Evolutionary conservation across 2,113 vertebrate genomes (phyloP).

Genomic region (Dipodomys merriami): DNA sequence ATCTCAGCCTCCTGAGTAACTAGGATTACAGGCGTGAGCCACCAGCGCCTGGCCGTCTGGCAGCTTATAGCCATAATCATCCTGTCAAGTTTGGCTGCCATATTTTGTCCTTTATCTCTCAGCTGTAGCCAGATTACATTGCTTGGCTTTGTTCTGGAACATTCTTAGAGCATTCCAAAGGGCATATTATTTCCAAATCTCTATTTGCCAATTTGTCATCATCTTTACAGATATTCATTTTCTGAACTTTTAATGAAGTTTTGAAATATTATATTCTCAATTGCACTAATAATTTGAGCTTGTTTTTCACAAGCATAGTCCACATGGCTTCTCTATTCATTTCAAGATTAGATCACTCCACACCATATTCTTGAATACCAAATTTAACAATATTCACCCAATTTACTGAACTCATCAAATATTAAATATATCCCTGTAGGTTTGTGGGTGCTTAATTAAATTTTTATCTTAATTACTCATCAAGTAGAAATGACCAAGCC

Average conservation of each 20-base stretch:
- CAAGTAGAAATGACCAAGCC: slow-evolving; percentile 30
- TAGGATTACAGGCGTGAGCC: too few species aligned
- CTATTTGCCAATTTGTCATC: slow-evolving; percentile 43
- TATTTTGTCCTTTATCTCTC: not conserved
- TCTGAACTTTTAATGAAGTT: slow-evolving; percentile 52
- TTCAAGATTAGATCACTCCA: not conserved
- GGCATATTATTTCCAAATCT: slow-evolving; percentile 33
- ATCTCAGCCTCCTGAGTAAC: too few species aligned
- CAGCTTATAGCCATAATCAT: not conserved
- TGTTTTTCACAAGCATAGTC: slow-evolving; percentile 21
- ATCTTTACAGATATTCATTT: slow-evolving; percentile 47
- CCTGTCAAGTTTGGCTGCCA: not conserved
- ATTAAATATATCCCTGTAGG: slow-evolving; percentile 33
- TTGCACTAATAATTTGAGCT: not conserved
- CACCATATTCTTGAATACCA: slow-evolving; percentile 41
- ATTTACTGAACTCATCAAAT: slow-evolving; percentile 21
- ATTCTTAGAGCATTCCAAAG: slow-evolving; percentile 6
- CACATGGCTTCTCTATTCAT: not conserved
- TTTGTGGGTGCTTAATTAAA: slow-evolving; percentile 17
- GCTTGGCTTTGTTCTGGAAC: not conserved
- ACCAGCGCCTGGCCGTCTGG: not conserved
- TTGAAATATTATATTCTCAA: slow-evolving; percentile 37
- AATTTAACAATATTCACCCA: slow-evolving; percentile 39
- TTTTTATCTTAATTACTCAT: slow-evolving; percentile 45
- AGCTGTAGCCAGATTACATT: not conserved